Conservation (phyloP, 2,888 invertebrate species). For the Acleris cristana region DNA sequence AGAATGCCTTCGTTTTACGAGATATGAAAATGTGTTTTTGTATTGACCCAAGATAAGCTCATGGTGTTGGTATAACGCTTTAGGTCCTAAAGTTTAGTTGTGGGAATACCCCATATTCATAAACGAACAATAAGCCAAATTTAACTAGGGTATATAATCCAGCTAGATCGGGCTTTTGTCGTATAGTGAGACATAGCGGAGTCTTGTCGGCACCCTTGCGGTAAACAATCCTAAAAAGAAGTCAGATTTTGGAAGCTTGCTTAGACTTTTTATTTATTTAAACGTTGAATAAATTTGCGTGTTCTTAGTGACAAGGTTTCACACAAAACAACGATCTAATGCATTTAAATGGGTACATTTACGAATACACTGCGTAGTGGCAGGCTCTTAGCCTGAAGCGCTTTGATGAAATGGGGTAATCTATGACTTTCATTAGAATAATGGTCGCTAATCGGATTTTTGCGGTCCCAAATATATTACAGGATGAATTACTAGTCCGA, state of each 20-base stretch:
- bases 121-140: too few species aligned
- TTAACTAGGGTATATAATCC: too few species aligned
- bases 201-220: too few species aligned
- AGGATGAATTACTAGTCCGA: slow-evolving; percentile 8
- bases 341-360: slow-evolving; percentile 58
- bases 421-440: slow-evolving; percentile 31
- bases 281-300: slow-evolving; percentile 1
- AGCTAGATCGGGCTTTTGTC: too few species aligned
- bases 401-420: slow-evolving; percentile 17
- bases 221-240: too few species aligned
- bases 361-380: slow-evolving; percentile 24
- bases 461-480: slow-evolving; percentile 6
- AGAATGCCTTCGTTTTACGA: slow-evolving; percentile 23
- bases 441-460: slow-evolving; percentile 24
- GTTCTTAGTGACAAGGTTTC: slow-evolving; percentile 16
- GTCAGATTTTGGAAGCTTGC: too few species aligned
- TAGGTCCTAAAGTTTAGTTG: neutral
- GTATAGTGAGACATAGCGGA: too few species aligned
- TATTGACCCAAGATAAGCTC: slow-evolving; percentile 15
- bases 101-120: too few species aligned
- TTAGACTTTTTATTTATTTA: too few species aligned
- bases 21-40: slow-evolving; percentile 35
- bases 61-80: neutral
- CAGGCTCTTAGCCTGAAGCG: slow-evolving; percentile 5
- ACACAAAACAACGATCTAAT: slow-evolving; percentile 43